Conservation (phyloP, 2,888 invertebrate genomes). For the Ectobius pallidus region DNA sequence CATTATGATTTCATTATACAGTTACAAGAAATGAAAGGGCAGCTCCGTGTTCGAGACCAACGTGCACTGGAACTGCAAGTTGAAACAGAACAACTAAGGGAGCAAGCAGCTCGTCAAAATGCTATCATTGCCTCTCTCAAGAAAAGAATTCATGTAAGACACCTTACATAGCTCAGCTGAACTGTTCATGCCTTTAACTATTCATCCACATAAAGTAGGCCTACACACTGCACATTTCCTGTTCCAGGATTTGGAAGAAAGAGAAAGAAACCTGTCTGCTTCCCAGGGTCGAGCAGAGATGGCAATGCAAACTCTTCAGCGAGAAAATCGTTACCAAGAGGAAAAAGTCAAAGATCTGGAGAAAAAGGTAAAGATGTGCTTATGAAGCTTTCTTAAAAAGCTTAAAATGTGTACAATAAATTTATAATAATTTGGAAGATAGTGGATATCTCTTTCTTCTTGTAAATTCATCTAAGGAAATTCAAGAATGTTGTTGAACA, state of each 20-base stretch:
- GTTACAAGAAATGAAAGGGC: conserved; percentile 74
- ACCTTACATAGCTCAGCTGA: no score
- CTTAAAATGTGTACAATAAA: no score
- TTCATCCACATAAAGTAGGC: no score
- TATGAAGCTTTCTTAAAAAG: no score
- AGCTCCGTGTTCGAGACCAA: conserved; percentile 73
- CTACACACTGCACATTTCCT: no score
- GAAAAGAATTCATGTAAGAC: conserved; percentile 70
- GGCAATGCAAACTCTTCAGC: conserved; percentile 73
- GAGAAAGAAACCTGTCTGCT: conserved; percentile 72
- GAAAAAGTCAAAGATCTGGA: conserved; percentile 79
- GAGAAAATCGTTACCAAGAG: conserved; percentile 74
- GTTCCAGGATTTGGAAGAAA: conserved; percentile 79
- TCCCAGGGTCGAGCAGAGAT: conserved; percentile 69
- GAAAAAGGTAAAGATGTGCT: conserved; percentile 62
- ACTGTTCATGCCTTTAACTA: no score
- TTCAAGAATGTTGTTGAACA: no score
- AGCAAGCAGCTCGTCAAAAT: conserved; percentile 83
- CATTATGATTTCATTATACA: no score
- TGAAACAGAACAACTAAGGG: conserved; percentile 78
- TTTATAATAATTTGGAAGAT: no score
- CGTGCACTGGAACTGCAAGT: conserved; percentile 76
- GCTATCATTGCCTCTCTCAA: conserved; percentile 80
- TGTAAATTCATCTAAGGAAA: no score
- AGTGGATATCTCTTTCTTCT: no score